phyloP scores from a whole-genome alignment of 2,888 invertebrate genomes.

The Hirtodrosophila histrioides region DNA sequence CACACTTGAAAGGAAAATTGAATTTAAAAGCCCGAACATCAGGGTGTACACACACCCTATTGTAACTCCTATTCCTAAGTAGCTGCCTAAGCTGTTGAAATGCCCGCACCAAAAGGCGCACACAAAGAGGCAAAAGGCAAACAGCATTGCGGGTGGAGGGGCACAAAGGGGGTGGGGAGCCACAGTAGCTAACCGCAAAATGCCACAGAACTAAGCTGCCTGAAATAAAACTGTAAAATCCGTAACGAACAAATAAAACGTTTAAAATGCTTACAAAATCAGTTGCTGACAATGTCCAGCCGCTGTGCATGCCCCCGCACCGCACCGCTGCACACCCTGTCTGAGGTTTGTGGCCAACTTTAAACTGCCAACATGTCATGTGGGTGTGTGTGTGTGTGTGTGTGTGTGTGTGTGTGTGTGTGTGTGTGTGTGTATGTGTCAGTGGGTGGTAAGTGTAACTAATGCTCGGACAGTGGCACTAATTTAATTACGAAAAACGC shows the following conservation, averaged over 20 bases:
- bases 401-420: conserved; percentile 16
- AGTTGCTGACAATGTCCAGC: conserved; percentile 74
- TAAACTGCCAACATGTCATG: conserved; percentile 63
- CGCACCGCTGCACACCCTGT: conserved; percentile 20
- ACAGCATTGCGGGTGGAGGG: conserved; percentile 13
- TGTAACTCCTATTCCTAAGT: conserved; percentile 42
- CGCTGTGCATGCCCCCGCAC: not conserved
- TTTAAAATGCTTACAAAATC: conserved; percentile 74
- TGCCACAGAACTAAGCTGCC: conserved; percentile 68
- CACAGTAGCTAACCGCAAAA: conserved; percentile 51
- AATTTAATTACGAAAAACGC: conserved; percentile 82
- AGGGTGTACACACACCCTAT: not conserved
- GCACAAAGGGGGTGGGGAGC: not conserved
- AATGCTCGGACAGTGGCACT: conserved; percentile 80
- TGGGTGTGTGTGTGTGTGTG: conserved; percentile 12
- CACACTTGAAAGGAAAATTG: not conserved
- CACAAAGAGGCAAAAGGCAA: conserved; percentile 26
- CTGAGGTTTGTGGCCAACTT: conserved; percentile 73
- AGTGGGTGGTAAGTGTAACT: conserved; percentile 68
- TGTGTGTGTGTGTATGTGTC: conserved; percentile 20
- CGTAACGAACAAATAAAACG: conserved; percentile 72
- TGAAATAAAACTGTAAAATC: conserved; percentile 61
- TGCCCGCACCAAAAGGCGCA: conserved; percentile 34
- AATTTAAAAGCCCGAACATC: conserved; percentile 4
- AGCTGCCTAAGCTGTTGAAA: conserved; percentile 58